These are phyloP conservation scores for Capreolus pygargus DNA, from an alignment of 2,113 vertebrate species.

Conservation along the genomic window DNA sequence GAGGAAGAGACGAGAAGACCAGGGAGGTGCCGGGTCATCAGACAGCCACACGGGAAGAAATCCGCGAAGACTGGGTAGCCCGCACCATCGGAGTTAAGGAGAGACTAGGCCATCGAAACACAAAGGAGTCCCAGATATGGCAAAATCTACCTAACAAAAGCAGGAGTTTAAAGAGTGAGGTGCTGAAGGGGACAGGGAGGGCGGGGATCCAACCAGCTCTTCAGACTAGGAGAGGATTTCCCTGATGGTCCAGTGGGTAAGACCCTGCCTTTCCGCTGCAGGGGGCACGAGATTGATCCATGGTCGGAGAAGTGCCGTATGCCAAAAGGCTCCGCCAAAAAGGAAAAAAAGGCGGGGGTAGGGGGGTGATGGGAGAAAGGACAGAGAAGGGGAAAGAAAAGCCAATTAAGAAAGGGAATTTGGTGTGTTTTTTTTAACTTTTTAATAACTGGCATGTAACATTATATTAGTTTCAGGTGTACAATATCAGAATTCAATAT, in stretches of 20 bases:
- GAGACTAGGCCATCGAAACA: neutral
- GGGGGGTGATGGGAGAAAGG: neutral
- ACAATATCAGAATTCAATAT: neutral
- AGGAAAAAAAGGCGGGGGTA: neutral
- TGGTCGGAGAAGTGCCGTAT: rapidly evolving
- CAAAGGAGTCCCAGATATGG: neutral
- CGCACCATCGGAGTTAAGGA: neutral
- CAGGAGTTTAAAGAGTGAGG: neutral
- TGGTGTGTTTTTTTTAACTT: neutral
- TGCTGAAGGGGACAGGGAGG: too few relatives aligned
- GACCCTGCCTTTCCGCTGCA: neutral
- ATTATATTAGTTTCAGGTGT: neutral
- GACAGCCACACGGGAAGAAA: neutral
- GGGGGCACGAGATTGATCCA: rapidly evolving
- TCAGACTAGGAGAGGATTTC: neutral
- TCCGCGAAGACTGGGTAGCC: neutral
- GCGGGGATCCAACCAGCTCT: neutral
- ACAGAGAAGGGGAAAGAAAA: neutral
- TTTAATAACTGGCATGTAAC: neutral
- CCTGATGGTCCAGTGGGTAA: neutral
- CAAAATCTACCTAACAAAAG: too few relatives aligned
- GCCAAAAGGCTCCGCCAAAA: neutral
- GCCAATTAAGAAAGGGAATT: neutral
- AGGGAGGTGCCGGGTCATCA: neutral
- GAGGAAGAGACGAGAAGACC: neutral